Evolutionary conservation across 2,888 invertebrate species (phyloP).

Genomic region (Sarcophaga subvicina): DNA sequence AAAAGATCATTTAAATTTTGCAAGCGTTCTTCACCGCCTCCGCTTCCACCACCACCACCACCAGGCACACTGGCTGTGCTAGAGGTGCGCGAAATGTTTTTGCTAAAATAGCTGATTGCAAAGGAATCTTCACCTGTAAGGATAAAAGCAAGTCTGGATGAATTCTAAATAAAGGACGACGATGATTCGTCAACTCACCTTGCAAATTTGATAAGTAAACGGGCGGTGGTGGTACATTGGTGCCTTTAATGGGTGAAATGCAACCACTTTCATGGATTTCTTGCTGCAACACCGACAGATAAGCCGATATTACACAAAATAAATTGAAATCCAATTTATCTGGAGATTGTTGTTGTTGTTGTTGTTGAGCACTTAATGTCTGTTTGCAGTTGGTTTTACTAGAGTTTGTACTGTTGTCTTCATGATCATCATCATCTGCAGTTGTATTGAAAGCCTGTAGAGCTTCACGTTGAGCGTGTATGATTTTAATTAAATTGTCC

Average conservation of each 20-base stretch:
- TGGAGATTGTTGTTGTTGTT: conserved; percentile 52
- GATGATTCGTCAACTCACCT: conserved; percentile 72
- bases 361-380: conserved; percentile 51
- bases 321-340: conserved; percentile 80
- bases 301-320: conserved; percentile 81
- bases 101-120: conserved; percentile 76
- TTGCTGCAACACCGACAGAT: conserved; percentile 81
- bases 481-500: conserved; percentile 80
- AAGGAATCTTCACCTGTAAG: conserved; percentile 73
- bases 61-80: conserved; percentile 79
- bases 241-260: conserved; percentile 82
- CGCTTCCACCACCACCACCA: too few species aligned
- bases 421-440: neutral
- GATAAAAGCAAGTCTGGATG: too few species aligned
- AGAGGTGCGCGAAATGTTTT: conserved; percentile 80
- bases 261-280: conserved; percentile 82
- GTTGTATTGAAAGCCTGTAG: conserved; percentile 72
- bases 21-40: conserved; percentile 75
- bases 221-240: conserved; percentile 81
- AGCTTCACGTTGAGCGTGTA: conserved; percentile 78
- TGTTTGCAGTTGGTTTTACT: conserved; percentile 12
- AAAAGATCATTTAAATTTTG: conserved; percentile 75
- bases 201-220: conserved; percentile 81
- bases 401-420: conserved; percentile 71
- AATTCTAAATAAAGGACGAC: neutral